phyloP scores from a whole-genome alignment of 2,888 invertebrate species.

The Clunio marinus region DNA sequence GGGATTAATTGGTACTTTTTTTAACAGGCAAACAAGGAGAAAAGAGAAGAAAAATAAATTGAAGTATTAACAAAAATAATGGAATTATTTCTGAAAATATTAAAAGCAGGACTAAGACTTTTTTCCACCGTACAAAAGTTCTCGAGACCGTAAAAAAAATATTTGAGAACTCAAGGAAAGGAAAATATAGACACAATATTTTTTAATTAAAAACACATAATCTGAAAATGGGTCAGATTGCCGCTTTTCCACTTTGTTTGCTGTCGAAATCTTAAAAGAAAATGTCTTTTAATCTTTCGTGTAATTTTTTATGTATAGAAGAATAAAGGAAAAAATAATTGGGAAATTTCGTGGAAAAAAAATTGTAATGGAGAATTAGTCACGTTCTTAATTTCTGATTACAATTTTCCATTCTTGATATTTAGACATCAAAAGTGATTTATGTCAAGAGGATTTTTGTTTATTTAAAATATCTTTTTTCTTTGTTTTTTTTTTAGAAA shows the following conservation, averaged over 20 bases:
- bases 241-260: background rate
- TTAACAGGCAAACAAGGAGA: constrained; percentile 13
- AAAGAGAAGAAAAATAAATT: constrained; percentile 32
- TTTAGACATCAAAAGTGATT: background rate
- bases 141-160: constrained; percentile 13
- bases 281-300: constrained; percentile 24
- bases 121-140: too few relatives aligned
- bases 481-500: background rate
- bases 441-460: background rate
- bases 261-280: background rate
- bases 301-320: constrained; percentile 16
- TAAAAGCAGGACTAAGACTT: constrained; percentile 5
- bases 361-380: background rate
- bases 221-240: constrained; percentile 38
- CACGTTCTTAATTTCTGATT: constrained; percentile 11
- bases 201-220: constrained; percentile 39
- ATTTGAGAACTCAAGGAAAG: background rate
- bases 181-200: constrained; percentile 19
- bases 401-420: background rate
- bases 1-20: constrained; percentile 35
- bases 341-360: constrained; percentile 25
- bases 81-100: constrained; percentile 33
- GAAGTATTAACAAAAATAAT: constrained; percentile 39
- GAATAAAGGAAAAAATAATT: constrained; percentile 5
- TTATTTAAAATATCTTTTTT: too few relatives aligned